phyloP scores from a whole-genome alignment of 2,888 invertebrate genomes.

The Yponomeuta plumbellus region DNA sequence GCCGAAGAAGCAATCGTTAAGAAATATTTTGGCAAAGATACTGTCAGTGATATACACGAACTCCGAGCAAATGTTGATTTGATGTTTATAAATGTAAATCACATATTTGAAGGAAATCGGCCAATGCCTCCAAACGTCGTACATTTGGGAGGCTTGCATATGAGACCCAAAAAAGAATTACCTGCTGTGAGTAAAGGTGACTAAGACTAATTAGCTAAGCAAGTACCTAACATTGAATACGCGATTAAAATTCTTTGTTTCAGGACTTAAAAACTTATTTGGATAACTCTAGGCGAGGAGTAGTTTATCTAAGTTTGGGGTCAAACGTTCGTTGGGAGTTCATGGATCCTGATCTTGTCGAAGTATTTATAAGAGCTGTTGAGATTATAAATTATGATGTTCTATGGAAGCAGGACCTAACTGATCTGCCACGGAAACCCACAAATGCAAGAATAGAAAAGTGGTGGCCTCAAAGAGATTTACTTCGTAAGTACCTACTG shows the following conservation, averaged over 20 bases:
- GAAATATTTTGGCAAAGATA: constrained; percentile 29
- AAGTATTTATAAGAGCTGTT: constrained; percentile 7
- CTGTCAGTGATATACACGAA: constrained; percentile 28
- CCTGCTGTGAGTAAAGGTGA: constrained; percentile 29
- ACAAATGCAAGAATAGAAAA: constrained; percentile 16
- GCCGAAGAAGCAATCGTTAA: constrained; percentile 30
- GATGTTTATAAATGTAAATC: constrained; percentile 33
- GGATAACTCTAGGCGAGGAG: constrained; percentile 24
- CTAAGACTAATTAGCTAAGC: too few relatives aligned
- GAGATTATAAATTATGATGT: constrained; percentile 9
- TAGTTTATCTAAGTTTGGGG: constrained; percentile 26
- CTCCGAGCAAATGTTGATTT: constrained; percentile 33
- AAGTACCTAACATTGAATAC: too few relatives aligned
- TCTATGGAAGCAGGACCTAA: constrained; percentile 13
- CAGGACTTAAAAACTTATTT: constrained; percentile 24
- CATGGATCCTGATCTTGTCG: not conserved
- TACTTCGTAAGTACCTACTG: constrained; percentile 9
- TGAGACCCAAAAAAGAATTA: constrained; percentile 30
- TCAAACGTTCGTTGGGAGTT: constrained; percentile 11
- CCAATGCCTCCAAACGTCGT: constrained; percentile 37
- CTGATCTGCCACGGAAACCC: not conserved
- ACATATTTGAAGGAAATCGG: constrained; percentile 32
- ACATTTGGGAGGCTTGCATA: constrained; percentile 33
- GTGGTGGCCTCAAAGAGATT: constrained; percentile 21
- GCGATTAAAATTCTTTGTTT: not conserved